phyloP scores from a whole-genome alignment of 2,113 vertebrate genomes.

The Anarhynchus alexandrinus region DNA sequence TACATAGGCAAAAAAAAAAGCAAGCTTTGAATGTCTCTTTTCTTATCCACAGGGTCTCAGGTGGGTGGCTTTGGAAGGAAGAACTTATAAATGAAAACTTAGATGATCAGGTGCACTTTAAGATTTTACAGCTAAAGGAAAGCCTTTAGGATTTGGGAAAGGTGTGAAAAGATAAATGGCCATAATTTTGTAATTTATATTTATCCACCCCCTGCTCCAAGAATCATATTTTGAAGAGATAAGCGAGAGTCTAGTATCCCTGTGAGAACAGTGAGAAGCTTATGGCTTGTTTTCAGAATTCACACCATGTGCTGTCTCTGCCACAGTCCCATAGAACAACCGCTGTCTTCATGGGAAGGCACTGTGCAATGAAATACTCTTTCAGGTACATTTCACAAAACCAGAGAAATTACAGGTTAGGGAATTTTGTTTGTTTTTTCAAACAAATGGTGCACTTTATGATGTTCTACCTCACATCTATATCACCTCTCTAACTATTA shows the following conservation, averaged over 20 bases:
- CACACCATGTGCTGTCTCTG: not conserved
- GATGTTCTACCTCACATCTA: not conserved
- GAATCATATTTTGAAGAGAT: not conserved
- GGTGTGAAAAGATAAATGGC: not conserved
- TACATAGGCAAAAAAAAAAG: not conserved
- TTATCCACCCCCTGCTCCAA: not conserved
- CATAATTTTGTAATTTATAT: not conserved
- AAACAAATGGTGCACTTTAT: not conserved
- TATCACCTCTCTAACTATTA: not conserved
- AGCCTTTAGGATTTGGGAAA: not conserved
- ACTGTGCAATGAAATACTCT: not conserved
- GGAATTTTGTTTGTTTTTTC: not conserved
- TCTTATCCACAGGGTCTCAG: not conserved
- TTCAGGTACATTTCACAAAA: not conserved
- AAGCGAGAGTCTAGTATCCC: not conserved
- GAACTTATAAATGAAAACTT: not conserved
- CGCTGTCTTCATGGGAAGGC: not conserved
- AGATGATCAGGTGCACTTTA: not conserved
- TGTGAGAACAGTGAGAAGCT: not conserved
- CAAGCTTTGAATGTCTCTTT: not conserved
- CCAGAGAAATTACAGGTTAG: not conserved
- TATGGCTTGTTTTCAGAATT: not conserved
- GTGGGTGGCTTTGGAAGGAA: not conserved
- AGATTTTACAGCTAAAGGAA: not conserved
- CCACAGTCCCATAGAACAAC: not conserved